These are phyloP conservation scores for Heliornis fulica DNA, from an alignment of 2,113 vertebrate species.

Conservation along the genomic window DNA sequence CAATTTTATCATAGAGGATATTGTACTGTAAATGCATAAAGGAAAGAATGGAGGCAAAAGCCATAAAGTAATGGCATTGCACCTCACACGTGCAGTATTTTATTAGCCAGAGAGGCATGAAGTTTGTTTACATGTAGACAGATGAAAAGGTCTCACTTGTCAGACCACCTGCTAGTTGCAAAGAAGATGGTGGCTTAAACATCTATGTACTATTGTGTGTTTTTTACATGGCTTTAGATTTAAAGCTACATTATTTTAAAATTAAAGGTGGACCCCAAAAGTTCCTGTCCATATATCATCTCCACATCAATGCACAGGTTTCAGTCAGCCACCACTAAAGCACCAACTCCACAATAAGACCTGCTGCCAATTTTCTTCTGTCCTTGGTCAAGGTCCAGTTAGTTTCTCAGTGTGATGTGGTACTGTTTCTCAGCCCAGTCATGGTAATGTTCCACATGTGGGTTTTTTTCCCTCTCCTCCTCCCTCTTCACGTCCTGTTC, in stretches of 20 bases:
- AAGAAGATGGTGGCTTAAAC: neutral
- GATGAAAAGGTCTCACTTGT: neutral
- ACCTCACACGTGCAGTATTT: neutral
- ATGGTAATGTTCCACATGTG: neutral
- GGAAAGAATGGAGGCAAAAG: neutral
- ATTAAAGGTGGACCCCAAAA: neutral
- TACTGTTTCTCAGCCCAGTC: neutral
- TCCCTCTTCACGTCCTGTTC: neutral
- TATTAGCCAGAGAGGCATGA: neutral
- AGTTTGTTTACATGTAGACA: neutral
- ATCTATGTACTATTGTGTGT: neutral
- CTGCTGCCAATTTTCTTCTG: constrained; percentile 14
- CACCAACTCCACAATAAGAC: neutral
- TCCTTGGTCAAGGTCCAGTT: constrained; percentile 44
- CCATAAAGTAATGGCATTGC: neutral
- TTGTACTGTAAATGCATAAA: neutral
- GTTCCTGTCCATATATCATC: neutral
- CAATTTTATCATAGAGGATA: neutral
- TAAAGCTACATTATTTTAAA: neutral
- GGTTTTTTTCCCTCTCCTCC: neutral
- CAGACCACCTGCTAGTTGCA: neutral
- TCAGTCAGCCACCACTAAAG: neutral
- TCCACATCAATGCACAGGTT: neutral
- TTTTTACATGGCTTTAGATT: neutral
- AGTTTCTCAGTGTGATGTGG: neutral